Conservation (phyloP, 2,888 invertebrate genomes). For the Rhamnusium bicolor region DNA sequence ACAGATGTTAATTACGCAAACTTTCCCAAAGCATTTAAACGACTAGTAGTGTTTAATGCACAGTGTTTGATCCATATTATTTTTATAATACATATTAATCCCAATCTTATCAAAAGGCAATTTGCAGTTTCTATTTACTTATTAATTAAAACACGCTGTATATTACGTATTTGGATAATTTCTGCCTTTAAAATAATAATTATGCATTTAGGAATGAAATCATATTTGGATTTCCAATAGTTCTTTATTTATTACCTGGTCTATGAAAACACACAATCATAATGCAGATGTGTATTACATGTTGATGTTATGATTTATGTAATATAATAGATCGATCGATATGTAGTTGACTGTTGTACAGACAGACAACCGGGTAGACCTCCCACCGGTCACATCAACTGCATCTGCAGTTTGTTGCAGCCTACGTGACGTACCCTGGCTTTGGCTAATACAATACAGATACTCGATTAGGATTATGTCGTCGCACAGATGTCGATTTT, state of each 20-base stretch:
- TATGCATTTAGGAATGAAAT: too few species aligned
- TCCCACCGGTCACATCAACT: constrained; percentile 35
- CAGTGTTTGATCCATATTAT: too few species aligned
- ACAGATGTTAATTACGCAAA: too few species aligned
- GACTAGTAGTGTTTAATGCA: too few species aligned
- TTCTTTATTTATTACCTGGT: background rate
- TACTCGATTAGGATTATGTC: constrained; percentile 11
- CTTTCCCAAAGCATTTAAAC: too few species aligned
- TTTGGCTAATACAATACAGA: constrained; percentile 12
- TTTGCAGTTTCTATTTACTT: too few species aligned
- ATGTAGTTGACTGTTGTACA: constrained; percentile 27
- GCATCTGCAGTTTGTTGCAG: constrained; percentile 33
- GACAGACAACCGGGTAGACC: constrained; percentile 28
- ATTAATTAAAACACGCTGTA: too few species aligned
- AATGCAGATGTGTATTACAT: constrained; percentile 20
- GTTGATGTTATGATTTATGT: constrained; percentile 36
- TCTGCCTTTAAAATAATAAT: too few species aligned
- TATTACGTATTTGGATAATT: too few species aligned
- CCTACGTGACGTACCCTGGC: constrained; percentile 31
- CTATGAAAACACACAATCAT: background rate
- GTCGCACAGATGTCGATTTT: constrained; percentile 5
- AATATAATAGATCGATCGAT: constrained; percentile 36
- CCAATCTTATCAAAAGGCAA: too few species aligned
- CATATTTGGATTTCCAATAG: background rate
- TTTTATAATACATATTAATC: too few species aligned